Percentiles rank a stretch among this genome's conserved stretches.
Conservation (phyloP, 2,113 vertebrate genomes). For the Cyprichromis sp. region DNA sequence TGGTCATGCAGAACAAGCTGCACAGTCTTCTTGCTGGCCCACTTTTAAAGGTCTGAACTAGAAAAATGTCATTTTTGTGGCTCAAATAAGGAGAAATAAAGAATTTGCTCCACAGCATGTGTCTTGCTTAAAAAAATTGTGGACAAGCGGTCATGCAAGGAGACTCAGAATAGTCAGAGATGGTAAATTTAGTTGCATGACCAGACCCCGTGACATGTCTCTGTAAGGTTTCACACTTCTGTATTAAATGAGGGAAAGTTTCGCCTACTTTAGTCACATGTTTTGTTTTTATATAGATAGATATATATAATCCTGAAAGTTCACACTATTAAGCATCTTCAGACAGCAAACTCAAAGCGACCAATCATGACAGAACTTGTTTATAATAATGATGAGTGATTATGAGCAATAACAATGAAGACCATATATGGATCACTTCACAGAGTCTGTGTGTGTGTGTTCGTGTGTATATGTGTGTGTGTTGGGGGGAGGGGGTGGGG, state of each 20-base stretch:
- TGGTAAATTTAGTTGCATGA: background rate
- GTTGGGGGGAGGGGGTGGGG: background rate
- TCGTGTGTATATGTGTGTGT: background rate
- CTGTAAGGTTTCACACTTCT: background rate
- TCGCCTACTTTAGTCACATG: background rate
- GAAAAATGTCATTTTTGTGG: background rate
- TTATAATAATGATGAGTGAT: slow-evolving; percentile 63
- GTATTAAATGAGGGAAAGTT: background rate
- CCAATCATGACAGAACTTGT: slow-evolving; percentile 38
- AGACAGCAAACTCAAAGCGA: slow-evolving; percentile 9
- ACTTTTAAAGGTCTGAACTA: background rate
- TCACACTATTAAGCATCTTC: slow-evolving; percentile 12
- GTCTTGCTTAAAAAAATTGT: background rate
- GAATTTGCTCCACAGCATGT: background rate
- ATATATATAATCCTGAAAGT: background rate
- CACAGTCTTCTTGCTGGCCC: background rate
- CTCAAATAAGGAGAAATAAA: background rate
- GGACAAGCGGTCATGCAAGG: accelerated
- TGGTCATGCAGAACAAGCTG: background rate
- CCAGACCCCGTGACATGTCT: background rate
- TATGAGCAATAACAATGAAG: slow-evolving; percentile 65
- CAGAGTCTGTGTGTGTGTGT: slow-evolving; percentile 36
- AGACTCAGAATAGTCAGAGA: background rate
- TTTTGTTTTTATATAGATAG: background rate
- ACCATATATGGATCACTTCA: slow-evolving; percentile 68